Evolutionary conservation across 2,888 invertebrate species (phyloP).

Genomic region (Sialis lutaria): DNA sequence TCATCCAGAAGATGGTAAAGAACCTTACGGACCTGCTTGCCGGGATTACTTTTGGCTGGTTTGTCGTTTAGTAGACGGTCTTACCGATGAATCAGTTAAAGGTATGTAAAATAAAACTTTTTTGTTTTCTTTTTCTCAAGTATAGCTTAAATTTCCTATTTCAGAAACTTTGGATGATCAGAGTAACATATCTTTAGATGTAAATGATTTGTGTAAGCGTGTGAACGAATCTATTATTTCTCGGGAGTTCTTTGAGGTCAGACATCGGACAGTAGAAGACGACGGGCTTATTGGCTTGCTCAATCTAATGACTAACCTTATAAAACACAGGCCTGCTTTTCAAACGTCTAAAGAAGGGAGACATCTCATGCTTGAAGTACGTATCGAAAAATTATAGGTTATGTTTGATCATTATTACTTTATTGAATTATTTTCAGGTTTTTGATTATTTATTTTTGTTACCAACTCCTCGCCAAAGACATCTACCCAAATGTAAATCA

Average conservation of each 20-base stretch:
- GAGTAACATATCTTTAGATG: conserved; percentile 38
- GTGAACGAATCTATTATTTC: conserved; percentile 57
- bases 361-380: conserved; percentile 42
- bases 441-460: conserved; percentile 82
- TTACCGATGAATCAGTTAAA: conserved; percentile 64
- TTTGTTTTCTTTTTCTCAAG: neutral
- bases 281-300: conserved; percentile 80
- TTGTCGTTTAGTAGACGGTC: conserved; percentile 71
- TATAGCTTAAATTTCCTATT: conserved; percentile 4
- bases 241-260: conserved; percentile 67
- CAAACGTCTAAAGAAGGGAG: conserved; percentile 64
- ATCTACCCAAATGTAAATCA: conserved; percentile 87
- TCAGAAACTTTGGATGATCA: conserved; percentile 35
- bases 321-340: conserved; percentile 77
- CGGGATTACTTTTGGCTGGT: conserved; percentile 89
- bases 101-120: conserved; percentile 21
- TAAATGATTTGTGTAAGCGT: conserved; percentile 46
- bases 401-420: neutral
- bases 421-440: conserved; percentile 28
- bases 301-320: conserved; percentile 68
- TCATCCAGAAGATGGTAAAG: conserved; percentile 68
- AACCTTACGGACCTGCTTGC: conserved; percentile 87
- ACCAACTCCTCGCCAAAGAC: conserved; percentile 67
- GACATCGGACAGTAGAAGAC: conserved; percentile 69
- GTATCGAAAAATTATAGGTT: neutral